A percentile compares a stretch with the other conserved stretches of the same genome.
Evolutionary conservation across 1,140 invertebrate genomes (phyloP).

Genomic region (Rhopalosiphum padi): DNA sequence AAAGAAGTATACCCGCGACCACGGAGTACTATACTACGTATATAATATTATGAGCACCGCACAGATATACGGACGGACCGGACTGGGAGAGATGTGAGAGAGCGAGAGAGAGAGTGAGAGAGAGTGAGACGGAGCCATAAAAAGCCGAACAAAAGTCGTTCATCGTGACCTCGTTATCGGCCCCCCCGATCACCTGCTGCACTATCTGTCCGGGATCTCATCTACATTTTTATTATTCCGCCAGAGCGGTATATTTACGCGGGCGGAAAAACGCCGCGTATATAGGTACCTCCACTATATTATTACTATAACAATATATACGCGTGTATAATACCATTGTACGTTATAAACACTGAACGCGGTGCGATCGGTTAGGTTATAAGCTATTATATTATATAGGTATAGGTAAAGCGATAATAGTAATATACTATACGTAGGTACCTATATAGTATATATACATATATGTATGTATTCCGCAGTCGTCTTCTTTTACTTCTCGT

Average conservation of each 20-base stretch:
- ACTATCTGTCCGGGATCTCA: constrained; percentile 15
- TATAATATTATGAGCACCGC: too few relatives aligned
- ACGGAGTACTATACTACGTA: neutral
- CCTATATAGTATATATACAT: too few relatives aligned
- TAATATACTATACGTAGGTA: neutral
- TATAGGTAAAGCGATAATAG: neutral
- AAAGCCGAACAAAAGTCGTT: constrained; percentile 33
- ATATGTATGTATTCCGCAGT: neutral
- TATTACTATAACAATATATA: neutral
- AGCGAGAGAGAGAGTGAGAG: neutral
- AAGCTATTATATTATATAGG: neutral
- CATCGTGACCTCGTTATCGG: constrained; percentile 47
- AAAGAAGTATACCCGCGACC: too few relatives aligned
- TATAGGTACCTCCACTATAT: neutral
- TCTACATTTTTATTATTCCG: constrained; percentile 55
- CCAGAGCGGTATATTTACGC: neutral
- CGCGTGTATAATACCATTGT: neutral
- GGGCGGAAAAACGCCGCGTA: neutral
- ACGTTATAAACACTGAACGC: neutral
- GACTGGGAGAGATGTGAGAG: neutral
- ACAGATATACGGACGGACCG: neutral
- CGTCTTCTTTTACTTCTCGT: neutral
- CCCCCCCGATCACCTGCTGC: neutral
- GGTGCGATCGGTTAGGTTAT: neutral
- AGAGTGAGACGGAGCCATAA: neutral